A percentile compares a stretch with the other conserved stretches of the same genome.
Conservation (phyloP, 2,113 vertebrate genomes). For the Rhadina sibilatrix region DNA sequence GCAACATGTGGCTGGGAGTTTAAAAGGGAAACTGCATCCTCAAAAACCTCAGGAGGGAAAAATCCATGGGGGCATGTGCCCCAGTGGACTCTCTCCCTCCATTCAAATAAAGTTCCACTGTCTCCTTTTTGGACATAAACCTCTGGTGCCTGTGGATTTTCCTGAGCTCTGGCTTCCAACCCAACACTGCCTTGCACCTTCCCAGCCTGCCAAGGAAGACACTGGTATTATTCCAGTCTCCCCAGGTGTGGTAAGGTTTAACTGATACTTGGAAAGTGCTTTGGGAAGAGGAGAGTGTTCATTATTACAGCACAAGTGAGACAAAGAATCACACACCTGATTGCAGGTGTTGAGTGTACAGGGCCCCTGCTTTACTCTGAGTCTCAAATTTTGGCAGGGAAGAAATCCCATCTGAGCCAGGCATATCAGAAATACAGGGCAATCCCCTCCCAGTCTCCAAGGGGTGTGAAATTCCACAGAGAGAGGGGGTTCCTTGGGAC, state of each 20-base stretch:
- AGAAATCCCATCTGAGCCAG: background rate
- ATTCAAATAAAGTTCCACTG: background rate
- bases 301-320: background rate
- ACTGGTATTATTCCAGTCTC: background rate
- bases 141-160: background rate
- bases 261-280: background rate
- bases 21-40: background rate
- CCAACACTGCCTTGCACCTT: background rate
- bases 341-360: background rate
- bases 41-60: background rate
- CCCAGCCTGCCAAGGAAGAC: background rate
- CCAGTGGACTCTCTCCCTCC: background rate
- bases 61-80: background rate
- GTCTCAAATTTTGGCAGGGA: background rate
- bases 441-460: background rate
- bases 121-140: background rate
- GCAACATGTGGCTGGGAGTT: background rate
- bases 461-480: background rate
- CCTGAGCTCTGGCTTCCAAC: background rate
- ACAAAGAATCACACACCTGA: background rate
- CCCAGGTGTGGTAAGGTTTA: background rate
- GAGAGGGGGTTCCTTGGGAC: background rate
- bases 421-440: fast-evolving
- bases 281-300: background rate
- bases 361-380: background rate